phyloP scores from a whole-genome alignment of 2,888 invertebrate species.

The Osedax frankpressi region DNA sequence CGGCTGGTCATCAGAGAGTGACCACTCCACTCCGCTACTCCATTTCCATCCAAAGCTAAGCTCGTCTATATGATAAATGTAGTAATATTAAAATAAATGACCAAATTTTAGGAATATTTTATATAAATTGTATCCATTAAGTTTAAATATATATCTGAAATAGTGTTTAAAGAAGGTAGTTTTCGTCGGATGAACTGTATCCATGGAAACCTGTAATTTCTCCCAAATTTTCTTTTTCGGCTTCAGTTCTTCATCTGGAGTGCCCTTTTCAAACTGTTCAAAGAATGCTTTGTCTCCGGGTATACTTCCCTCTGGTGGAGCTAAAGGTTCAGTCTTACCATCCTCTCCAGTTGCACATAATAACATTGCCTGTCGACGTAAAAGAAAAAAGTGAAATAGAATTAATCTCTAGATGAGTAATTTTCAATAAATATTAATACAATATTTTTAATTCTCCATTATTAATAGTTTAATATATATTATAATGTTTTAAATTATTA shows the following conservation, averaged over 20 bases:
- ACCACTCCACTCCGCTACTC: slow-evolving; percentile 73
- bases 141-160: too few relatives aligned
- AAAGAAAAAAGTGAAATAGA: too few relatives aligned
- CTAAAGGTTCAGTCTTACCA: slow-evolving; percentile 64
- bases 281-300: slow-evolving; percentile 72
- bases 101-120: too few relatives aligned
- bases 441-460: too few relatives aligned
- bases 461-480: too few relatives aligned
- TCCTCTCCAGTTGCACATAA: slow-evolving; percentile 59
- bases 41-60: slow-evolving; percentile 48
- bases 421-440: too few relatives aligned
- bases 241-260: slow-evolving; percentile 72
- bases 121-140: too few relatives aligned
- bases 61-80: slow-evolving; percentile 39
- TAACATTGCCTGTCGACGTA: slow-evolving; percentile 73
- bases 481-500: too few relatives aligned
- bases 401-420: too few relatives aligned
- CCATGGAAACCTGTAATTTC: slow-evolving; percentile 57
- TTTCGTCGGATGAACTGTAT: background rate
- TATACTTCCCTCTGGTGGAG: slow-evolving; percentile 61
- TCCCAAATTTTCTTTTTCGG: slow-evolving; percentile 95
- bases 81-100: slow-evolving; percentile 12
- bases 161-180: too few relatives aligned
- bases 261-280: slow-evolving; percentile 66
- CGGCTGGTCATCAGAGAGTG: slow-evolving; percentile 61